A percentile compares a stretch with the other conserved stretches of the same genome.
phyloP scores from a whole-genome alignment of 2,113 vertebrate genomes.

The Lampris incognitus region DNA sequence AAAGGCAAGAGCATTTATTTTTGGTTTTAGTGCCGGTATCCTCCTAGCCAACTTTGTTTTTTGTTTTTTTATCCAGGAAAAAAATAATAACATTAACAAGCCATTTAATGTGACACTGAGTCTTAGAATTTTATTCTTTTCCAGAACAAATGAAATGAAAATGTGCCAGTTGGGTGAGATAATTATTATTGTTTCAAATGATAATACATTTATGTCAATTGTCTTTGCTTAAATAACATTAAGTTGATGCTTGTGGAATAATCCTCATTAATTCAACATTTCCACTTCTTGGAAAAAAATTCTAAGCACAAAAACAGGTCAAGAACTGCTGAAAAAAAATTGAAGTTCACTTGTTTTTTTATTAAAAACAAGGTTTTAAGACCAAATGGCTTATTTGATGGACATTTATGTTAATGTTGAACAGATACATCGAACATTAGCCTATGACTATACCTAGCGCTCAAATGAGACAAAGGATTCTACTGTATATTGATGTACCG shows the following conservation, averaged over 20 bases:
- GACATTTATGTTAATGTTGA: too few species aligned
- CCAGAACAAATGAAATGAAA: too few species aligned
- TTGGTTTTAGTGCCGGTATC: conserved; percentile 13
- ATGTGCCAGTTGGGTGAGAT: too few species aligned
- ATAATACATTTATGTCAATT: too few species aligned
- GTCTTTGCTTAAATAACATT: too few species aligned
- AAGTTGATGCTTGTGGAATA: too few species aligned
- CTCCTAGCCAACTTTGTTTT: conserved; percentile 26
- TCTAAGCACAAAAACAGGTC: too few species aligned
- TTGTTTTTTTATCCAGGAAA: not conserved
- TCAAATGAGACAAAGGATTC: conserved; percentile 44
- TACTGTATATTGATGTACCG: conserved; percentile 1
- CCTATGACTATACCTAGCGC: conserved; percentile 66
- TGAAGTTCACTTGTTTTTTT: not conserved
- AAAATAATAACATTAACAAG: not conserved
- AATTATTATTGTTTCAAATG: too few species aligned
- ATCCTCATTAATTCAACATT: too few species aligned
- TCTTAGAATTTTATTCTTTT: too few species aligned
- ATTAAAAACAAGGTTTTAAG: not conserved
- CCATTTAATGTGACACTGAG: not conserved
- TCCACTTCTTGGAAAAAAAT: too few species aligned
- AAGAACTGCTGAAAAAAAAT: not conserved
- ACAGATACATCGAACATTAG: conserved; percentile 17
- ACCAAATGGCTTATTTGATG: not conserved
- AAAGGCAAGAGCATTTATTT: conserved; percentile 26